Evolutionary conservation across 2,888 invertebrate species (phyloP).

Genomic region (Chrysolina oricalcia): DNA sequence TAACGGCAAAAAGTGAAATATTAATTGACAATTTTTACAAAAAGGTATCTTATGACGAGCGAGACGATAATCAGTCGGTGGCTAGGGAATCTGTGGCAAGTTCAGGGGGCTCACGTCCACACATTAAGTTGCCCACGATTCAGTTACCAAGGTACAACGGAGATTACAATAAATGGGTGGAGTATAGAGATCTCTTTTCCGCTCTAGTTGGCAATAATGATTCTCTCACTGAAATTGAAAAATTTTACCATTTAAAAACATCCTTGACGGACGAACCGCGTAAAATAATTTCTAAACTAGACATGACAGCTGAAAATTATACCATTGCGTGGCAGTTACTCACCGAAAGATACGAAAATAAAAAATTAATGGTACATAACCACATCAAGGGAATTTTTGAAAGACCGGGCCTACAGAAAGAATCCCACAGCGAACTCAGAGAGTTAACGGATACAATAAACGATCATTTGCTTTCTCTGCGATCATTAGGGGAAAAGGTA

Average conservation of each 20-base stretch:
- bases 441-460: slow-evolving; percentile 23
- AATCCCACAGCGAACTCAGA: slow-evolving; percentile 30
- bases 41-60: too few species aligned
- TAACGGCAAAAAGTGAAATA: too few species aligned
- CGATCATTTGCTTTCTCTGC: slow-evolving; percentile 33
- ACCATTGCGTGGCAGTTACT: too few species aligned
- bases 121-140: too few species aligned
- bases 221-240: slow-evolving; percentile 8
- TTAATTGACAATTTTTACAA: neutral
- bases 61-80: too few species aligned
- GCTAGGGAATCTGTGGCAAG: too few species aligned
- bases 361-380: slow-evolving; percentile 31
- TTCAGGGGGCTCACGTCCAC: too few species aligned
- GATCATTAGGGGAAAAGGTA: slow-evolving; percentile 23
- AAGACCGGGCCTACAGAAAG: neutral
- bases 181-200: slow-evolving; percentile 40
- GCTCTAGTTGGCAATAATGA: slow-evolving; percentile 13
- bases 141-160: too few species aligned
- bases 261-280: slow-evolving; percentile 9
- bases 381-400: slow-evolving; percentile 32
- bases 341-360: slow-evolving; percentile 37
- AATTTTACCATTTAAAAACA: slow-evolving; percentile 37
- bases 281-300: slow-evolving; percentile 24
- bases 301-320: slow-evolving; percentile 27
- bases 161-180: slow-evolving; percentile 28